Evolutionary conservation across 2,888 invertebrate species (phyloP).

Genomic region (Perizoma flavofasciatum): DNA sequence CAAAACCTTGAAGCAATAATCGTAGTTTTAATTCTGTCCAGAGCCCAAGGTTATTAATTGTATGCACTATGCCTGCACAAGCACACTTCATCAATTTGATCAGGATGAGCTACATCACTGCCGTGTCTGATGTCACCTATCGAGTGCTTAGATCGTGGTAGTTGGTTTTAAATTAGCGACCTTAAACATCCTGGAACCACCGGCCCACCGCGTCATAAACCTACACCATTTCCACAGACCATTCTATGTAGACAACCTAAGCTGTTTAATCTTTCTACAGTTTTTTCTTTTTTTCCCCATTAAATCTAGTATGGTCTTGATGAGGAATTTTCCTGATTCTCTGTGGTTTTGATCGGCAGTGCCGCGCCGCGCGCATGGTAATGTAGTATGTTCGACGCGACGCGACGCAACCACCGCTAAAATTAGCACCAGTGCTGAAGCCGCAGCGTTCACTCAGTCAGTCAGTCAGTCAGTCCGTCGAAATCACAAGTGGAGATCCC

Average conservation of each 20-base stretch:
- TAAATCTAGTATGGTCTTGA: not conserved
- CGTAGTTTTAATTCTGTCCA: not conserved
- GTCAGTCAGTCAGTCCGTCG: conserved; percentile 11
- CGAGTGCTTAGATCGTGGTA: too few relatives aligned
- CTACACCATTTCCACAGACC: too few relatives aligned
- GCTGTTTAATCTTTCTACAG: too few relatives aligned
- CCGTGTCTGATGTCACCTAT: not conserved
- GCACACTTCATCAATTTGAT: not conserved
- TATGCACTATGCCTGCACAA: not conserved
- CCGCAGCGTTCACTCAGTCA: conserved; percentile 24
- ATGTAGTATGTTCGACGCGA: conserved; percentile 9
- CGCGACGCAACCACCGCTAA: conserved; percentile 24
- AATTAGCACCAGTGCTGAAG: conserved; percentile 45
- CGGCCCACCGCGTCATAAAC: too few relatives aligned
- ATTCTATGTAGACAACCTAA: too few relatives aligned
- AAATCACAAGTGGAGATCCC: conserved; percentile 49
- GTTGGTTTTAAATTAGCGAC: too few relatives aligned
- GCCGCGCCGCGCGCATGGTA: not conserved
- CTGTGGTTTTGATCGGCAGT: conserved; percentile 1
- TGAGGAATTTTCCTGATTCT: conserved; percentile 8
- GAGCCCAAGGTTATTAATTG: not conserved
- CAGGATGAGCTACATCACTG: not conserved
- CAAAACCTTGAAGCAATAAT: not conserved
- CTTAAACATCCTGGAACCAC: too few relatives aligned
- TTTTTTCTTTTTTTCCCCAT: too few relatives aligned